phyloP scores from a whole-genome alignment of 2,888 invertebrate genomes.

The Polyploca ridens region DNA sequence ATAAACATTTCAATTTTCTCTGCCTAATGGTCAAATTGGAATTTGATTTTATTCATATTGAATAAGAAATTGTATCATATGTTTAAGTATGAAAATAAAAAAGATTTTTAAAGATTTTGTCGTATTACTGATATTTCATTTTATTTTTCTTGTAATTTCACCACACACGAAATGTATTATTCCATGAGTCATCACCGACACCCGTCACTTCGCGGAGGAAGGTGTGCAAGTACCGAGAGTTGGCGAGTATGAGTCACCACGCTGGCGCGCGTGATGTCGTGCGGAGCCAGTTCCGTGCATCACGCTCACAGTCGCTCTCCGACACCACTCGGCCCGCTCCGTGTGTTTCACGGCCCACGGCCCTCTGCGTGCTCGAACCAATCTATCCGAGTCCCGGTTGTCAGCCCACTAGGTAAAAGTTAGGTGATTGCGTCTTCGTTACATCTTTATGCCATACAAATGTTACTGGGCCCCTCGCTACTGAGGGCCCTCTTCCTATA shows the following conservation, averaged over 20 bases:
- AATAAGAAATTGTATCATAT: conserved; percentile 82
- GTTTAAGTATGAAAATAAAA: conserved; percentile 83
- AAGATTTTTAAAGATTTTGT: conserved; percentile 52
- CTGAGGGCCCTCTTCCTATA: conserved; percentile 59
- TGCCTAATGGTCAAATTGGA: conserved; percentile 72
- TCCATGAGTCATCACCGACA: conserved; percentile 77
- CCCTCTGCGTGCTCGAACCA: conserved; percentile 52
- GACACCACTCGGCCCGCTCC: conserved; percentile 48
- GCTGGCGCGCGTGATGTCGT: conserved; percentile 24
- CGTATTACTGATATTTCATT: conserved; percentile 61
- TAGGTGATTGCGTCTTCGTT: conserved; percentile 69
- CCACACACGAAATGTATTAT: conserved; percentile 78
- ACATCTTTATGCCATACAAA: conserved; percentile 46
- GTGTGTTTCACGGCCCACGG: conserved; percentile 31
- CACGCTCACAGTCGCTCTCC: conserved; percentile 18
- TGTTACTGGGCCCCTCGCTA: conserved; percentile 51
- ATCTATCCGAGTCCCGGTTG: conserved; percentile 65
- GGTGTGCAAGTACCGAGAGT: conserved; percentile 57
- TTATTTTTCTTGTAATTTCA: conserved; percentile 70
- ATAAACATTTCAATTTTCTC: conserved; percentile 71
- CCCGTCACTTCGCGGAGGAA: conserved; percentile 64
- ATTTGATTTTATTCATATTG: conserved; percentile 81
- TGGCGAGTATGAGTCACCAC: conserved; percentile 49
- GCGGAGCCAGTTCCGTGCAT: conserved; percentile 44
- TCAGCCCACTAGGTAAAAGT: conserved; percentile 82